Conservation (phyloP, 2,113 vertebrate species). For the Rhinopomastus cyanomelas region DNA sequence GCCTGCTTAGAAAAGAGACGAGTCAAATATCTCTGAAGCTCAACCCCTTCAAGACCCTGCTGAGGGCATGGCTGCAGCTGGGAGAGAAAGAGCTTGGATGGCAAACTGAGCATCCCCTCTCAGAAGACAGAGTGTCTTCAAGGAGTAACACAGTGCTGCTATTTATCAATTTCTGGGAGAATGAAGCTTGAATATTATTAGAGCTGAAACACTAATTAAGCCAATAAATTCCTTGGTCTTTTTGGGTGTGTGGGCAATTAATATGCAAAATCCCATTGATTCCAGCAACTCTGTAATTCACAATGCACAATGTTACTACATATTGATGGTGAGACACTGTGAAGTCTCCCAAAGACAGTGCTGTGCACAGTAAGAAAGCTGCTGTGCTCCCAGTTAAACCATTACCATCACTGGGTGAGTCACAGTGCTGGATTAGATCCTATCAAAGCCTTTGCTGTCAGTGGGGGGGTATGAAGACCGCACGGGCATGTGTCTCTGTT, state of each 20-base stretch:
- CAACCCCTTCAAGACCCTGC: neutral
- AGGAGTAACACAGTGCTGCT: neutral
- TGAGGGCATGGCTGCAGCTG: neutral
- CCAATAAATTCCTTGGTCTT: slow-evolving; percentile 52
- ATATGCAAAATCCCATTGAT: slow-evolving; percentile 68
- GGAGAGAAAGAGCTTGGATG: neutral
- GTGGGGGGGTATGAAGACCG: neutral
- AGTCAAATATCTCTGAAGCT: neutral
- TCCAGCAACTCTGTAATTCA: slow-evolving; percentile 35
- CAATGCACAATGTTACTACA: slow-evolving; percentile 22
- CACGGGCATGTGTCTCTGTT: neutral
- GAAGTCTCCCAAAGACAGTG: slow-evolving; percentile 6
- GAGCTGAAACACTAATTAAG: slow-evolving; percentile 51
- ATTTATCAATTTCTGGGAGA: slow-evolving; percentile 29
- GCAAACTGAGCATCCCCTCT: neutral
- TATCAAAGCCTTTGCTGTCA: neutral
- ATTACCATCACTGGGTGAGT: neutral
- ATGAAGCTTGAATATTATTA: slow-evolving; percentile 35
- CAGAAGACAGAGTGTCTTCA: slow-evolving; percentile 11
- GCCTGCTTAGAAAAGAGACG: neutral
- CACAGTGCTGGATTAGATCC: neutral
- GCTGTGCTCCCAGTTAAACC: slow-evolving; percentile 43
- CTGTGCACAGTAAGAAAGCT: slow-evolving; percentile 30
- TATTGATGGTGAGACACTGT: neutral
- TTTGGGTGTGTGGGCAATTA: slow-evolving; percentile 59